Evolutionary conservation across 2,888 invertebrate species (phyloP), one percentile per base, ranked within the genome.

Genomic region (Caenorhabditis imperialis): DNA sequence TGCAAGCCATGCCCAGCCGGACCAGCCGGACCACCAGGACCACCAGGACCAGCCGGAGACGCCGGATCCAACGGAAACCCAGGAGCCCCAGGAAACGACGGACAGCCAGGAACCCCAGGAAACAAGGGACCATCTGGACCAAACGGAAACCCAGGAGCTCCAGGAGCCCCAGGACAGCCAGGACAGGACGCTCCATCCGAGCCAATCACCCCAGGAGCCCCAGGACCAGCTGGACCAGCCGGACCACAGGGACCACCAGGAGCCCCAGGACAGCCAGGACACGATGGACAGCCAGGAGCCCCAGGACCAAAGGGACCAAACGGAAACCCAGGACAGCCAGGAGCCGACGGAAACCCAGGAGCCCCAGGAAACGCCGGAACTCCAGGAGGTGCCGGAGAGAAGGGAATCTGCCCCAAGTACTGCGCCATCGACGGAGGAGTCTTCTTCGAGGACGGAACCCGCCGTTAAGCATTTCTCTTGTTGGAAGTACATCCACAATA

Each of bases 371-470:
- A 71, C 35, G 73, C 78, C 47, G 81, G 83, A 72, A 75, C 70
- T 22, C 72, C 80, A 50, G 81, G 80, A 63, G 61, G 50, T 22
- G 57, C 67, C 16, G 81, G 81, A 63, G 77, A 80, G 55, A 78
- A 75, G 60, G 81, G 79, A 57, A 72, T 73, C 54, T 73, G 73
- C 77, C 85, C 84, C 65, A 85, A 85, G 72, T 84, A 85, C 81
- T 85, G 85, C 75, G 84, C 85, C 78, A 81, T 85, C 80, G 85
- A 85, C 69, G 85, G 85, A 47, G 85, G 85, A 75, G 84, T 85
- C 72, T 85, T 85, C 82, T 85, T 85, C 84, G 85, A 85, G 77
- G 84, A 85, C 78, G 84, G 85, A 76, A 82, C 84, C 61, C 65
- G 76, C 65, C 65, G 65, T 37, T 65, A 65, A 65, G 33, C 30